These are phyloP conservation scores for Esox lucius DNA, from an alignment of 2,797 vertebrate species.

Conservation along the genomic window DNA sequence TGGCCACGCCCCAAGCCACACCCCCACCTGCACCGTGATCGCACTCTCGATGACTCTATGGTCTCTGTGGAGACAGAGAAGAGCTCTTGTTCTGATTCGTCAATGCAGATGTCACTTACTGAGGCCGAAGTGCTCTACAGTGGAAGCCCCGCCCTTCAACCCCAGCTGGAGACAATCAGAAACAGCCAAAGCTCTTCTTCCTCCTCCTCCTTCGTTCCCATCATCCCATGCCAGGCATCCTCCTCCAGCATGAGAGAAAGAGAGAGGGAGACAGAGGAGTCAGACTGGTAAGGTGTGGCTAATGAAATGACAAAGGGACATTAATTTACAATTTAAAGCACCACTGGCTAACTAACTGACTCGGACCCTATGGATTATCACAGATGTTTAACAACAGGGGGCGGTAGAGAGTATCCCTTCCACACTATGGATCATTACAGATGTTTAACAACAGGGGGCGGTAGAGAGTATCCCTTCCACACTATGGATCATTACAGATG, in stretches of 20 bases:
- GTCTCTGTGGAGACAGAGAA: constrained; percentile 83
- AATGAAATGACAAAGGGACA: not conserved
- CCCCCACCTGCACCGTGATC: constrained; percentile 64
- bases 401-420: not conserved
- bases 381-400: not conserved
- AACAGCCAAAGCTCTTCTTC: constrained; percentile 69
- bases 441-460: no score
- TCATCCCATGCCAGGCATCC: constrained; percentile 78
- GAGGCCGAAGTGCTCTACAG: constrained; percentile 74
- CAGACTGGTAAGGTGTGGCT: not conserved
- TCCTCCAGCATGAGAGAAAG: constrained; percentile 56
- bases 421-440: no score
- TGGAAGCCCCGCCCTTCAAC: constrained; percentile 46
- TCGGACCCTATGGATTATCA: constrained; percentile 45
- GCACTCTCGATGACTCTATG: constrained; percentile 66
- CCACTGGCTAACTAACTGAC: not conserved
- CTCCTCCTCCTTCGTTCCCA: constrained; percentile 71
- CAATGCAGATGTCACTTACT: constrained; percentile 82
- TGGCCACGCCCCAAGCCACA: constrained; percentile 67
- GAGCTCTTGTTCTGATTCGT: constrained; percentile 89
- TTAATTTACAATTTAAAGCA: not conserved
- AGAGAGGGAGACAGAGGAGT: constrained; percentile 62
- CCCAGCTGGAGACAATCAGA: constrained; percentile 61
- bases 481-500: no score
- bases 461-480: not conserved